Conservation (phyloP, 2,888 invertebrate genomes). For the Tolmerus cingulatus region DNA sequence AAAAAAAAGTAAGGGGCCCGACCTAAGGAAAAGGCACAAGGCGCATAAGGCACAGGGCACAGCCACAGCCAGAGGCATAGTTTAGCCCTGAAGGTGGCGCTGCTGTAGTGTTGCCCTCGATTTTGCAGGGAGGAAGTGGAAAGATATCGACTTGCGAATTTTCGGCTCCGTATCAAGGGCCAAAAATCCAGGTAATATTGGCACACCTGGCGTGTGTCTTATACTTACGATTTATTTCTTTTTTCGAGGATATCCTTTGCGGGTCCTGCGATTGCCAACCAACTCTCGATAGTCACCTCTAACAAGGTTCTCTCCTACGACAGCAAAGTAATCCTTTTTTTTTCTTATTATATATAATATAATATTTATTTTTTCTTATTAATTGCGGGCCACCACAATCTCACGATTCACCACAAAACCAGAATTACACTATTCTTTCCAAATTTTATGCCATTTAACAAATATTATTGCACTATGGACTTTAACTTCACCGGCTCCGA, state of each 20-base stretch:
- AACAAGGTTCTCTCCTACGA: not conserved
- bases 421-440: not conserved
- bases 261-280: not conserved
- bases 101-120: not conserved
- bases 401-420: not conserved
- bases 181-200: not conserved
- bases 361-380: not conserved
- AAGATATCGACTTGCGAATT: constrained; percentile 3
- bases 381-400: not conserved
- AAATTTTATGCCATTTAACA: not conserved
- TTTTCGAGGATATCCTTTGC: not conserved
- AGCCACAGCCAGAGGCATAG: not conserved
- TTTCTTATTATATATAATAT: not conserved
- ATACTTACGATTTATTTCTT: not conserved
- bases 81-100: not conserved
- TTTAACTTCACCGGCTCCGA: constrained; percentile 18
- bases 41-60: not conserved
- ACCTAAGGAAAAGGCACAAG: not conserved
- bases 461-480: not conserved
- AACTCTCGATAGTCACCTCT: not conserved
- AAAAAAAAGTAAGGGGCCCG: not conserved
- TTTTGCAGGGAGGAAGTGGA: not conserved
- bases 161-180: not conserved
- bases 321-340: constrained; percentile 11
- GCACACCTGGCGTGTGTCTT: not conserved